Conservation (phyloP, 37 sponge, comb jelly and placozoan genomes). For the Aphrocallistes beatrix region DNA sequence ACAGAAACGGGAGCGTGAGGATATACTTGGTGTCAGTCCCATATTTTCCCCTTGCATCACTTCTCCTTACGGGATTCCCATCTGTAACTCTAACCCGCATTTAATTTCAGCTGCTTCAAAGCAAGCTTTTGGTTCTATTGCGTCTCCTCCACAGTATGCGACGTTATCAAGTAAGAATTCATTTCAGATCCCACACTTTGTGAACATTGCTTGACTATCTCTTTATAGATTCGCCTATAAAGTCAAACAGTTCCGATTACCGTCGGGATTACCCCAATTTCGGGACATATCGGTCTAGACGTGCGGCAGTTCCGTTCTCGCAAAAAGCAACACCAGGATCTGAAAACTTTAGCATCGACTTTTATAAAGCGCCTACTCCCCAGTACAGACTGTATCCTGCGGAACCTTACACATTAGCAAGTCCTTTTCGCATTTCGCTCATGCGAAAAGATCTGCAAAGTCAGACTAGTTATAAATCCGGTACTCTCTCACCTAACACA, state of each 20-base stretch:
- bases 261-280: background rate
- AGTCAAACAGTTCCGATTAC: background rate
- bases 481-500: background rate
- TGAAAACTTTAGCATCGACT: background rate
- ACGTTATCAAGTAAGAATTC: background rate
- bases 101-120: background rate
- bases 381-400: constrained; percentile 1
- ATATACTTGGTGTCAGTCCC: background rate
- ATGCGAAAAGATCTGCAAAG: background rate
- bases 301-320: background rate
- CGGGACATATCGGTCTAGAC: background rate
- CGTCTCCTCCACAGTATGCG: background rate
- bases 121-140: background rate
- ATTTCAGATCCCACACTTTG: no score
- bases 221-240: background rate
- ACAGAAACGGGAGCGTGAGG: background rate
- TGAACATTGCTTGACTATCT: no score
- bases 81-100: background rate
- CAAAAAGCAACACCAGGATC: background rate
- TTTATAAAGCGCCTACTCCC: background rate
- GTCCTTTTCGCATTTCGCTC: background rate
- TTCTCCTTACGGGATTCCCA: background rate
- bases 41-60: background rate
- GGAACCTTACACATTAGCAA: background rate
- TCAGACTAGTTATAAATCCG: background rate